Evolutionary conservation across 2,888 invertebrate genomes (phyloP), one percentile per base, ranked within the genome.

Genomic region (Eupithecia centaureata): DNA sequence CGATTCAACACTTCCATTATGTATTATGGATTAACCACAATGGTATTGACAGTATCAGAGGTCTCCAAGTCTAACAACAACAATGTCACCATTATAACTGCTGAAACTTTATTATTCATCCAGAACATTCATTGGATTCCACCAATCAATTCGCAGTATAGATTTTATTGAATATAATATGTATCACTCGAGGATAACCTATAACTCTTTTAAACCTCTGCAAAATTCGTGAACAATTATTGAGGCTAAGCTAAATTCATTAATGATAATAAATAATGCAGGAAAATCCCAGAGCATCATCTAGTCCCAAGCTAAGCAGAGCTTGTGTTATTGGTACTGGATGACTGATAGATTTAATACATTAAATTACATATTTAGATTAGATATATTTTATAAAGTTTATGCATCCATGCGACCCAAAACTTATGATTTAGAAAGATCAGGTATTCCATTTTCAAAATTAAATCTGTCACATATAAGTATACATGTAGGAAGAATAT

Each of bases 1-100:
- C 13, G 32, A 52, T 61, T 63, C n/a, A 67, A 47, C 61, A 64
- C 58, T 59, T 59, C 7, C 22, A 60, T 42, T 27, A n/a, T 7
- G 7, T 7, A 38, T 47, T n/a, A 47, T 22, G 22, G 47, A 22
- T 47, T 22, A 7, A 38, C 51, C 15, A 42, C 18, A 33, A 54
- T n/a, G 61, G 13, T 3, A 33, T 18, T 51, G 15, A 28, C 58
- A 52, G 10, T 27, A 52, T 42, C 42, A 42, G 12, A 47, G 52
- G 7, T 27, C 7, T 27, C 15, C 5, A 12, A 27, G 52, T 15
- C 18, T 27, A 25, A 51, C 13, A 51, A 15, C 27, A 15, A 13
- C 52, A 15, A 52, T 2, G 52, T 5, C 52, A 5, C 27, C 12
- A 4, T 22, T 22, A 22, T 47, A 10, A 2, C 42, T 8, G 42